Conservation (phyloP, 2,113 vertebrate genomes). For the Dascyllus trimaculatus region DNA sequence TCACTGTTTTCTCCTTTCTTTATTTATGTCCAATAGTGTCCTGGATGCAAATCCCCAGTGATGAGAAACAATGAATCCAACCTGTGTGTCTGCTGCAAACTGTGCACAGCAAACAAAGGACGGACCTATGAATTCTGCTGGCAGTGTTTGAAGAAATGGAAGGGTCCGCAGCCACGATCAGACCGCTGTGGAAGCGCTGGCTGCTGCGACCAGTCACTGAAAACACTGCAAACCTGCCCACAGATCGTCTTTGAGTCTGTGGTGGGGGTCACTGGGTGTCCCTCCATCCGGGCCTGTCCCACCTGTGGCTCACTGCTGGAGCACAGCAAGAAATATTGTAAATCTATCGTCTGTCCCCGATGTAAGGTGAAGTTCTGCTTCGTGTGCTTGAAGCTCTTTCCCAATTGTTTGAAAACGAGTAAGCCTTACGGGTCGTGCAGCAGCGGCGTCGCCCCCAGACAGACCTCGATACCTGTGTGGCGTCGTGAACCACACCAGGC, state of each 20-base stretch:
- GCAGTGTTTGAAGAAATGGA: slow-evolving; percentile 70
- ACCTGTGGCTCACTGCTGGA: slow-evolving; percentile 58
- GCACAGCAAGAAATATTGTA: not conserved
- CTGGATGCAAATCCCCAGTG: not conserved
- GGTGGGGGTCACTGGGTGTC: not conserved
- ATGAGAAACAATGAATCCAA: not conserved
- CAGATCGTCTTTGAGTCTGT: slow-evolving; percentile 12
- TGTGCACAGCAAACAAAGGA: slow-evolving; percentile 22
- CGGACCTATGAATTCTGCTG: slow-evolving; percentile 70
- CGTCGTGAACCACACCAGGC: too few species aligned
- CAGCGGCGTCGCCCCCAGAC: too few species aligned
- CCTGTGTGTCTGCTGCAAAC: slow-evolving; percentile 1
- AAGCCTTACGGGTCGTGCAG: too few species aligned
- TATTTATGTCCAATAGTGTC: not conserved
- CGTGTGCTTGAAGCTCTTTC: too few species aligned
- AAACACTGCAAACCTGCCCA: slow-evolving; percentile 32
- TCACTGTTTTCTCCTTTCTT: not conserved
- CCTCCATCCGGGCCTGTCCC: slow-evolving; percentile 70
- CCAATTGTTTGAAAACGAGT: too few species aligned
- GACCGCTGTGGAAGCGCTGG: slow-evolving; percentile 60
- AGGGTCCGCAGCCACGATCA: slow-evolving; percentile 36
- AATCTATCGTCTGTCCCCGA: too few species aligned
- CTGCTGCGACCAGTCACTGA: slow-evolving; percentile 42
- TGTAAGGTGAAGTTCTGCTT: too few species aligned
- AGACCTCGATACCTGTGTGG: too few species aligned